Conservation (phyloP, 2,888 invertebrate genomes). For the Ischnus inquisitorius region DNA sequence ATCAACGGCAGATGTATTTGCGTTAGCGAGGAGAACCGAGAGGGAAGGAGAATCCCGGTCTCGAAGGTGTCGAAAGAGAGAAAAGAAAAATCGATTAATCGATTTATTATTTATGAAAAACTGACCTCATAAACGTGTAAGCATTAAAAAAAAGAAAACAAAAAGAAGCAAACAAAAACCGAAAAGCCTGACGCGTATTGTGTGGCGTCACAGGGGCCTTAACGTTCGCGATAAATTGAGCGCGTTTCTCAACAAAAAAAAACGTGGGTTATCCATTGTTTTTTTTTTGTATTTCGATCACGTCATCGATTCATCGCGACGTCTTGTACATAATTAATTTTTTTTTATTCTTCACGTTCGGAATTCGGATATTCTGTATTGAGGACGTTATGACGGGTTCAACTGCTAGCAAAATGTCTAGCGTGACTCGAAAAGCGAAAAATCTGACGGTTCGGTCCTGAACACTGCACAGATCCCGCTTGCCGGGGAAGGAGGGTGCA, state of each 20-base stretch:
- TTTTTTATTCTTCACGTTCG: too few species aligned
- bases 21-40: not conserved
- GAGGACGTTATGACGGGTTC: too few species aligned
- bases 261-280: not conserved
- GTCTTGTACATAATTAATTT: constrained; percentile 71
- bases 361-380: too few species aligned
- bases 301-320: constrained; percentile 65
- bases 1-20: not conserved
- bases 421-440: too few species aligned
- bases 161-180: constrained; percentile 52
- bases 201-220: constrained; percentile 74
- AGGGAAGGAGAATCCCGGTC: not conserved
- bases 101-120: constrained; percentile 46
- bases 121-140: constrained; percentile 61
- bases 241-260: constrained; percentile 20
- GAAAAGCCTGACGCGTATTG: constrained; percentile 69
- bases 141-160: constrained; percentile 39
- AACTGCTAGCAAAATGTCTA: too few species aligned
- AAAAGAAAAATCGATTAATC: constrained; percentile 39
- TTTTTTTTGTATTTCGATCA: constrained; percentile 38
- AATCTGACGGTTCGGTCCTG: too few species aligned
- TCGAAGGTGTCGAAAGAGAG: constrained; percentile 16
- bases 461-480: too few species aligned
- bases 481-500: too few species aligned
- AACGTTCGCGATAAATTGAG: constrained; percentile 70